These are phyloP conservation scores for Antheraea yamamai DNA, from an alignment of 2,888 invertebrate species.

Conservation along the genomic window DNA sequence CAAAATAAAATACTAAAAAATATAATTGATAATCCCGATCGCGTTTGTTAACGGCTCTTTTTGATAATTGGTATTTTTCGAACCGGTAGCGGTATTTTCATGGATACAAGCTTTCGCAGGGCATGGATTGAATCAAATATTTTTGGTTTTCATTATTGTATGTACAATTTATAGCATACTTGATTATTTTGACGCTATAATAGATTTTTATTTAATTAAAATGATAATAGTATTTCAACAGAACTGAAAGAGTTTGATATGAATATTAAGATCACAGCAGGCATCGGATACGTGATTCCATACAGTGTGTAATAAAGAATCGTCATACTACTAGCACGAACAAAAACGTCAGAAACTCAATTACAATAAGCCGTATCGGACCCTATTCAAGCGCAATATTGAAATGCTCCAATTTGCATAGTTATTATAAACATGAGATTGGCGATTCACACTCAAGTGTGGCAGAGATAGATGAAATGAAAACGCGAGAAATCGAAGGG, in stretches of 20 bases:
- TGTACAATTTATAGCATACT: too few species aligned
- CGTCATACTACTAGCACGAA: conserved; percentile 29
- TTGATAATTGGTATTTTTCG: too few species aligned
- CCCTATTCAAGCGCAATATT: conserved; percentile 66
- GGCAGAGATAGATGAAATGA: conserved; percentile 43
- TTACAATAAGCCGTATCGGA: conserved; percentile 64
- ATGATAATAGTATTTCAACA: not conserved
- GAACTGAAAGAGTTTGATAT: not conserved
- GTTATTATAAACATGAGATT: conserved; percentile 71
- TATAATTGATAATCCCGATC: too few species aligned
- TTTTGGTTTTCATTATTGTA: too few species aligned
- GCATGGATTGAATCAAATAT: too few species aligned
- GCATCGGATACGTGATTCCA: not conserved
- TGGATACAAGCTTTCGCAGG: too few species aligned
- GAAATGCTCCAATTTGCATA: conserved; percentile 74
- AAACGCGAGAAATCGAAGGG: conserved; percentile 35
- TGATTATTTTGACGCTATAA: too few species aligned
- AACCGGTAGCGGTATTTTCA: too few species aligned
- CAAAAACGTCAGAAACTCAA: conserved; percentile 61
- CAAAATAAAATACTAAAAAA: too few species aligned
- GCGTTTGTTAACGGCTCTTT: too few species aligned
- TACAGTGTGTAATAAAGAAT: conserved; percentile 30
- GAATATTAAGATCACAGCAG: not conserved
- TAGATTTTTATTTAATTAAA: too few species aligned
- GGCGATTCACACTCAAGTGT: conserved; percentile 48